Base-by-base conservation (phyloP, 2,888 invertebrate genomes). In the Drosophila subsilvestris region DNA sequence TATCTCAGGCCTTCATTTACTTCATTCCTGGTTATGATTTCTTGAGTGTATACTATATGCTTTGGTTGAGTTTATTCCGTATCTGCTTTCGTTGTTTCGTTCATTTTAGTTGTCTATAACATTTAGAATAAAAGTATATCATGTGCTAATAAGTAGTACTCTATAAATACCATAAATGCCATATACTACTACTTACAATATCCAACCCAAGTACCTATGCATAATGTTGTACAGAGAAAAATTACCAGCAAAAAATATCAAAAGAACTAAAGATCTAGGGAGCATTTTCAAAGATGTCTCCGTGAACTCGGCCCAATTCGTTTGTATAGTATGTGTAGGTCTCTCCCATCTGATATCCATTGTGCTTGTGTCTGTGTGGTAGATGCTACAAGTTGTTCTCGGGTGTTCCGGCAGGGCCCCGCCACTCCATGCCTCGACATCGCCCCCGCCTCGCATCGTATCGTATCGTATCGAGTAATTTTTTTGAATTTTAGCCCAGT, bases 331-430 rank as follows among this genome's bases (percentile, higher is more conserved):
- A 78, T 77, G 79, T 37, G 14, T 37, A 37, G 37, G 37, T 37
- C n/a, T 37, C 7, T 71, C 69, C 74, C 66, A 69, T 85, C 55
- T 65, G 66, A 67, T 85, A 63, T 67, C 73, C 63, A 75, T 75
- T 79, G 71, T 83, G 83, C 88, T 84, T 84, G 83, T 87, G 88
- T 85, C 88, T 84, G 83, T 86, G 84, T 81, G 80, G 81, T 81
- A 86, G 74, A 80, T 77, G 37, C 53, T 78, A 78, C 44, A 68
- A 56, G 25, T 75, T 57, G 47, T 65, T 44, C 76, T 51, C 58
- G 76, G 78, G 63, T 81, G 27, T 44, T 70, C 29, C 66, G 66
- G 63, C 65, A 54, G 48, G 42, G 48, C 42, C 54, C 47, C 59
- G 59, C 60, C 51, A 53, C 68, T 25, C 63, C 37, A 37, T 37